Base-by-base conservation (phyloP, 2,113 vertebrate genomes). In the Paramormyrops kingsleyae region DNA sequence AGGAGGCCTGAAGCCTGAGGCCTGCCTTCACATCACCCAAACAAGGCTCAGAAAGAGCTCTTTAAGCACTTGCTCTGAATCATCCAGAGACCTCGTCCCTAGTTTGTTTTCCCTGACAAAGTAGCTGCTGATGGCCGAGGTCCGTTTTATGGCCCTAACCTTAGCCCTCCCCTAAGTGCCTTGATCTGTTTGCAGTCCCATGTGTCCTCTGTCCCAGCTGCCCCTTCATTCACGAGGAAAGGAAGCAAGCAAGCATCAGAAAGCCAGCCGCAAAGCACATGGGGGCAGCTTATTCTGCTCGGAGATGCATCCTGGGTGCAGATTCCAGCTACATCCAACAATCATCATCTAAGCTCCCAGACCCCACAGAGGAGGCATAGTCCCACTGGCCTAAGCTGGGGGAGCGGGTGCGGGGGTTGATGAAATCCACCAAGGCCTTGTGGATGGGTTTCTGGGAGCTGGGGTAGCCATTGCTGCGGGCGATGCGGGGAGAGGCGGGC, bases 281-380 rank as follows among this genome's bases (percentile, higher is more conserved):
- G 91, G 87, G 70, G 70, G 91, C 83, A 89, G 39, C 91, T 88
- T 27, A 39, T 21, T 50, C 59, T 77, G 27, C 70, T 17, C 44
- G 10, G 24, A 87, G 47, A 86, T 47, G 88, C 83, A 39, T 27
- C 50, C 21, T 90, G 53, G 88, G 35, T 27, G 3, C 46, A 49
- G 27, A 56, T 44, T 46, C 89, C 90, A 93, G 94, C 91, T 95
- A 96, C 95, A 96, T 96, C 95, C 95, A 96, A 89, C 94, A 94
- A 88, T 96, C 95, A 88, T 93, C 91, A 89, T 96, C 96, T 88
- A 96, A 90, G 90, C 94, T 94, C 80, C 93, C 93, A 10, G 95
- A 91, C 90, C 95, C 93, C 83, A 93, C 91, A 24, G 95, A 93
- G 87, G 93, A 96, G 4, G 94, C 87, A 91, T 92, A 92, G 0